Base-by-base conservation (phyloP, 2,888 invertebrate species). In the Caenorhabditis sp. region DNA sequence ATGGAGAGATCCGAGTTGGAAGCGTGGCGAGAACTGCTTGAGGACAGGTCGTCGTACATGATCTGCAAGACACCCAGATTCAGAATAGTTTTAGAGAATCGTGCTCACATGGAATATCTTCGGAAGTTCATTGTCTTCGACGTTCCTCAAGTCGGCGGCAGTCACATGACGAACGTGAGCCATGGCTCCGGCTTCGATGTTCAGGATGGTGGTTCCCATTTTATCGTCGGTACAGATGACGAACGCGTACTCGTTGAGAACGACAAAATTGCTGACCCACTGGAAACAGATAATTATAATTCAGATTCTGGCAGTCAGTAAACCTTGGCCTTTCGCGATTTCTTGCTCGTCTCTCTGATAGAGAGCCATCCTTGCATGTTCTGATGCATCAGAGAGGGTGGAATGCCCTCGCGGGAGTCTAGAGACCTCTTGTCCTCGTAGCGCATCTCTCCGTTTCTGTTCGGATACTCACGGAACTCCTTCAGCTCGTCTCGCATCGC, bases 111-210 rank as follows among this genome's bases (percentile, higher is more conserved):
- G 93, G 92, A 99, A 98, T 91, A 99, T 99, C 90, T 96, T 93
- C 88, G 98, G 98, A 91, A 99, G 96, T 92, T 98, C 96, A 93
- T 95, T 95, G 90, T 96, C 95, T 92, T 97, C 96, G 65, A 96
- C 98, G 90, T 97, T 93, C 90, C 98, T 96, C 88, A 98, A 97
- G 92, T 99, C 99, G 87, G 97, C 97, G 91, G 97, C 97, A 79
- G 98, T 97, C 84, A 99, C 98, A 77, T 95, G 94, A 83, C 98
- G 93, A 85, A 98, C 98, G 92, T 98, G 97, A 92, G 96, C 98
- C 90, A 99, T 94, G 93, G 98, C 97, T 91, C 97, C 71, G 7
- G 80, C 71, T 46, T 80, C 80, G 9, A 80, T 62, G 2, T 48
- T 30, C 3, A 63, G 15, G 37, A 61, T n/a, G 1, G 65, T 35